These are phyloP conservation scores for Terrapene triunguis DNA, from an alignment of 2,113 vertebrate genomes.

Conservation along the genomic window DNA sequence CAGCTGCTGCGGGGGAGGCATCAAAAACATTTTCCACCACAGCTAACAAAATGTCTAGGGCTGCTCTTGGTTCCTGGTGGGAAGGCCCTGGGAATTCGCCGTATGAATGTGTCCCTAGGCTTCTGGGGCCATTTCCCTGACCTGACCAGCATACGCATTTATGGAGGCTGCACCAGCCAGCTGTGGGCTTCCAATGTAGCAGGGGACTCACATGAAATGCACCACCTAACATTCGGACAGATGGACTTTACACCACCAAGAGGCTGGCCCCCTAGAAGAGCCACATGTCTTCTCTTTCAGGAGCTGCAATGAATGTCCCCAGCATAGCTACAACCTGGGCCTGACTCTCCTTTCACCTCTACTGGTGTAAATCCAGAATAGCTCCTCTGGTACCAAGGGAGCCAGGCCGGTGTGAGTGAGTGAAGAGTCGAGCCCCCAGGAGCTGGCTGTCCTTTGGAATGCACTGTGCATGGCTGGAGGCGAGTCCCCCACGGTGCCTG, in stretches of 20 bases:
- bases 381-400: background rate
- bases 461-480: background rate
- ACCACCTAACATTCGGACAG: background rate
- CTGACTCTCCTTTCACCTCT: background rate
- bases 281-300: background rate
- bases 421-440: background rate
- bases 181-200: background rate
- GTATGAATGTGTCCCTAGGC: background rate
- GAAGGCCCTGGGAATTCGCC: background rate
- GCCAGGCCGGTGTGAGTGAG: rapidly evolving
- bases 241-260: background rate
- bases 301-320: background rate
- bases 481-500: background rate
- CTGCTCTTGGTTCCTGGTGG: background rate
- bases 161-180: background rate
- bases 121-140: background rate
- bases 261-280: background rate
- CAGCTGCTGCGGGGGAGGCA: background rate
- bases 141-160: background rate
- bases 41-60: background rate
- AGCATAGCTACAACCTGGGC: background rate
- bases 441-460: background rate
- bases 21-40: no score
- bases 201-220: background rate
- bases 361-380: background rate